A percentile compares a stretch with the other conserved stretches of the same genome.
phyloP scores from a whole-genome alignment of 2,113 vertebrate species.

The Synodontis membranacea region DNA sequence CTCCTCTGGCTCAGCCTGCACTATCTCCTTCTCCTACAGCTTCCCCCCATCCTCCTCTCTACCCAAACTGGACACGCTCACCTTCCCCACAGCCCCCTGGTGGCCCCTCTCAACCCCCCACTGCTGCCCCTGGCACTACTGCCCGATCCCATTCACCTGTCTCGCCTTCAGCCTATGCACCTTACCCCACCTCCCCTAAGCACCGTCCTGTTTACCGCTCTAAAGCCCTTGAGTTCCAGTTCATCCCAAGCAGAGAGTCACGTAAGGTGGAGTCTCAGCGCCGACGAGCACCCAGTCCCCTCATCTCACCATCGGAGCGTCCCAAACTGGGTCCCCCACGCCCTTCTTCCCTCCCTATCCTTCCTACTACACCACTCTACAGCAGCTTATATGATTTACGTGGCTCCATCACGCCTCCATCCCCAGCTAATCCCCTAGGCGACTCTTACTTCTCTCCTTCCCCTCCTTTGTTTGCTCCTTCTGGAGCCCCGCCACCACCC shows the following conservation, averaged over 20 bases:
- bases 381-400: slow-evolving; percentile 76
- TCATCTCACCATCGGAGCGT: slow-evolving; percentile 81
- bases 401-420: slow-evolving; percentile 74
- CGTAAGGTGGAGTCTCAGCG: slow-evolving; percentile 77
- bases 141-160: slow-evolving; percentile 74
- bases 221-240: slow-evolving; percentile 79
- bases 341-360: slow-evolving; percentile 86
- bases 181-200: slow-evolving; percentile 78
- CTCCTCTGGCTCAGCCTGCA: slow-evolving; percentile 75
- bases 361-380: slow-evolving; percentile 79
- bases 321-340: slow-evolving; percentile 81
- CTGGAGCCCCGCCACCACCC: slow-evolving; percentile 77
- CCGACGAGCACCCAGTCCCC: slow-evolving; percentile 84
- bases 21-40: slow-evolving; percentile 71
- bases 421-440: slow-evolving; percentile 75
- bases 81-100: slow-evolving; percentile 76
- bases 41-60: slow-evolving; percentile 68
- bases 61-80: slow-evolving; percentile 72
- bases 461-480: slow-evolving; percentile 79
- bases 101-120: slow-evolving; percentile 71
- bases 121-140: slow-evolving; percentile 8
- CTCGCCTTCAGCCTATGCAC: slow-evolving; percentile 79
- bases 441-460: slow-evolving; percentile 84
- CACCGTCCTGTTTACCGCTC: slow-evolving; percentile 75
- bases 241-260: slow-evolving; percentile 76